These are phyloP conservation scores for Nomada hirtipes DNA, from an alignment of 2,888 invertebrate genomes.

Conservation along the genomic window DNA sequence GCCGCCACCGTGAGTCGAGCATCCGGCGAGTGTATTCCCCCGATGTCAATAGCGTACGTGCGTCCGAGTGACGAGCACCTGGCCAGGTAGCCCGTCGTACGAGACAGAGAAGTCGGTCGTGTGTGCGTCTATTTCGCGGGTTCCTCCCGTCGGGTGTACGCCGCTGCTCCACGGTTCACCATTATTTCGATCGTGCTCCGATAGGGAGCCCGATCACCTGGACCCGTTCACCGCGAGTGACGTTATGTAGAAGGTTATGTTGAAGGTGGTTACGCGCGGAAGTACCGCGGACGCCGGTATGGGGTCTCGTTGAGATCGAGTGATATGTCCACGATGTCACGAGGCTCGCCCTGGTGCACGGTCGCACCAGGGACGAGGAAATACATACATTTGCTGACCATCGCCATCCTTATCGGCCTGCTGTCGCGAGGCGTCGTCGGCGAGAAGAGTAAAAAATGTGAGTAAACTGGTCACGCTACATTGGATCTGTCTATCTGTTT, in stretches of 20 bases:
- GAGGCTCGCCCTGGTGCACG: conserved; percentile 67
- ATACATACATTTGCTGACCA: conserved; percentile 50
- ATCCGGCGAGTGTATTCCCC: conserved; percentile 55
- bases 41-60: conserved; percentile 72
- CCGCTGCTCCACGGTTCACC: background rate
- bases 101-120: background rate
- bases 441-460: conserved; percentile 79
- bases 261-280: conserved; percentile 50
- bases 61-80: conserved; percentile 63
- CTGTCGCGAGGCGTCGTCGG: conserved; percentile 70
- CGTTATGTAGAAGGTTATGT: conserved; percentile 55
- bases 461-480: conserved; percentile 61
- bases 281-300: conserved; percentile 56
- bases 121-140: conserved; percentile 15
- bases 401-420: conserved; percentile 54
- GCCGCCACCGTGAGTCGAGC: conserved; percentile 53
- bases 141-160: no score
- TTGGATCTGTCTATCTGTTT: no score
- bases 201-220: conserved; percentile 14
- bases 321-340: conserved; percentile 72
- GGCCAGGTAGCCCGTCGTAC: conserved; percentile 54
- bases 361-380: conserved; percentile 54
- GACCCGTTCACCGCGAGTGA: conserved; percentile 42
- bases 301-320: conserved; percentile 56
- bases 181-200: conserved; percentile 13